A percentile compares a stretch with the other conserved stretches of the same genome.
These are phyloP conservation scores for Chionoecetes opilio DNA, from an alignment of 1,140 invertebrate species.

Conservation along the genomic window DNA sequence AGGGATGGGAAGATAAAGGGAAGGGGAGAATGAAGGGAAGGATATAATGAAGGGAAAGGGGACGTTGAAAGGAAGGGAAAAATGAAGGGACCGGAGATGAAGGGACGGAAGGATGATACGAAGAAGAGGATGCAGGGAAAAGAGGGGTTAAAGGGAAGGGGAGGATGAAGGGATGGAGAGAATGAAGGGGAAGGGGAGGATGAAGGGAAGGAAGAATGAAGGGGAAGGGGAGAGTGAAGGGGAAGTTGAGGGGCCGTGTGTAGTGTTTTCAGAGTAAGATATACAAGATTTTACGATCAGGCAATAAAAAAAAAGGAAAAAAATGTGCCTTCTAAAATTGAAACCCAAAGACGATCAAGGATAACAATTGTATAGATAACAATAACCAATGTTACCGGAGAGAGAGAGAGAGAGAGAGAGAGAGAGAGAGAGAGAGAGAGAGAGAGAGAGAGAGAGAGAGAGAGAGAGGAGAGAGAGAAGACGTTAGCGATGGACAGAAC, in stretches of 20 bases:
- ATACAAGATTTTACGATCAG: not conserved
- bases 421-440: constrained; percentile 56
- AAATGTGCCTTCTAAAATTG: too few species aligned
- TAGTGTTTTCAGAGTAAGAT: not conserved
- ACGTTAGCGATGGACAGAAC: not conserved
- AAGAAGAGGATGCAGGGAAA: not conserved
- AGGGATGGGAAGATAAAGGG: too few species aligned
- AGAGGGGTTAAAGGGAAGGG: not conserved
- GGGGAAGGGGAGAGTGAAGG: too few species aligned
- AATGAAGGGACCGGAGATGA: too few species aligned
- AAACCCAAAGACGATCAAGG: too few species aligned
- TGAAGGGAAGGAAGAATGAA: not conserved
- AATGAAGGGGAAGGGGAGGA: not conserved
- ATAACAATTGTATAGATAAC: too few species aligned
- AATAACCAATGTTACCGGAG: too few species aligned
- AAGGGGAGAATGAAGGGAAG: too few species aligned
- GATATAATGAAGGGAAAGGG: not conserved
- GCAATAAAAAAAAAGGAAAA: not conserved
- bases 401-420: constrained; percentile 46
- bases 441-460: constrained; percentile 63
- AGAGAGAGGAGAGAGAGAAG: not conserved
- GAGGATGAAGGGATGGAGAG: not conserved
- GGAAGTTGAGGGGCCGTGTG: too few species aligned
- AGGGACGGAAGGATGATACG: too few species aligned
- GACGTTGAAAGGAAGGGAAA: not conserved